Base-by-base conservation (phyloP, 2,888 invertebrate species). In the Sinohyriopsis cumingii region DNA sequence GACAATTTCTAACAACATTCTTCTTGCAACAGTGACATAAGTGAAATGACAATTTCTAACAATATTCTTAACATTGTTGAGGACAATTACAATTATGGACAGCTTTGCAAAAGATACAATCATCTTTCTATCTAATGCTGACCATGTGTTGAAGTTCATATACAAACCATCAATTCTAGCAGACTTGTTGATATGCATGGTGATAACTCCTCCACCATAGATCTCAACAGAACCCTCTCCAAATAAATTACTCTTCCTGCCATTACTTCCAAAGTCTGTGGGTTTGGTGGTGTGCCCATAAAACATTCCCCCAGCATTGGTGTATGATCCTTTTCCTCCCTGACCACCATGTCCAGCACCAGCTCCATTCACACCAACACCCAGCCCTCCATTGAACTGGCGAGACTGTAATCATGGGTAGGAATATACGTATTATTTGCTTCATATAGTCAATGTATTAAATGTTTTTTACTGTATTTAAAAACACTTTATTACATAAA, bases 331-430 rank as follows among this genome's bases (percentile, higher is more conserved):
- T 56, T 67, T 69, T 18, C 82, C 83, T 56, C 84, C 84, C 72
- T 81, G 82, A 24, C 84, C 84, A 55, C 82, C 84, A 71, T 83
- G 81, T 18, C 83, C 82, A 19, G 82, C 84, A 22, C 84, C 84
- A 56, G 77, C 75, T 5, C 81, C 80, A 56, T 72, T 67, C 45
- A 70, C 65, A 25, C 83, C 84, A 22, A 75, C 73, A 9, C 83
- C 83, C 4, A 54, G 68, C 5, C 76, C 76, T 55, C 76, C 78
- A 60, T 68, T 71, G 56, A 62, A 64, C 56, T 76, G 68, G 15
- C 63, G 68, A 54, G 74, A 76, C 82, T 80, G 68, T 0, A 69
- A 65, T 45, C 45, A 45, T 12, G 12, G 45, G 15, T 45, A 45
- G 15, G 45, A 45, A 45, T 45, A 15, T 15, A 45, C 15, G 15